Evolutionary conservation across 2,888 invertebrate species (phyloP).

Genomic region (Hofmannophila pseudospretella): DNA sequence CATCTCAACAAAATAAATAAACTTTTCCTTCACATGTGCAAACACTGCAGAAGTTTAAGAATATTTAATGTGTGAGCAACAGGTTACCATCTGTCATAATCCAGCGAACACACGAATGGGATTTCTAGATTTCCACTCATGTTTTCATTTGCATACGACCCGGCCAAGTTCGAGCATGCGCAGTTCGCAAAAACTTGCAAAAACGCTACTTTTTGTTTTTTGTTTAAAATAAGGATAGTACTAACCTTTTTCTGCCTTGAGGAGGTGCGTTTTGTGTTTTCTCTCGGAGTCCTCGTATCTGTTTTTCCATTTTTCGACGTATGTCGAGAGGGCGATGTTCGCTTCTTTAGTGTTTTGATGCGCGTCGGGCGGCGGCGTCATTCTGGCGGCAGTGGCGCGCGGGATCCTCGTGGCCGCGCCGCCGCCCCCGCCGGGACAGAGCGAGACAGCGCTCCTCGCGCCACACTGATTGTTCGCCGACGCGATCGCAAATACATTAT

Average conservation of each 20-base stretch:
- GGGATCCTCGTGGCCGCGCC: slow-evolving; percentile 68
- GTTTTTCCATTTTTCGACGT: slow-evolving; percentile 81
- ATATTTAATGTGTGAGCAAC: slow-evolving; percentile 65
- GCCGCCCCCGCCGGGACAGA: slow-evolving; percentile 51
- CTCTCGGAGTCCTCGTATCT: slow-evolving; percentile 85
- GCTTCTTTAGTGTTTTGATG: slow-evolving; percentile 68
- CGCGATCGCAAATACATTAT: slow-evolving; percentile 77
- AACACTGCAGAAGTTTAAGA: slow-evolving; percentile 50
- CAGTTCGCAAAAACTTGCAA: slow-evolving; percentile 37
- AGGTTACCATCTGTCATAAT: slow-evolving; percentile 67
- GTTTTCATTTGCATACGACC: slow-evolving; percentile 61
- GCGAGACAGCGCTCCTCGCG: slow-evolving; percentile 64
- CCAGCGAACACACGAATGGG: slow-evolving; percentile 67
- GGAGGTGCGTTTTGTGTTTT: slow-evolving; percentile 81
- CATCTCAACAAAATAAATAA: slow-evolving; percentile 15
- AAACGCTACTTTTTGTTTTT: slow-evolving; percentile 27
- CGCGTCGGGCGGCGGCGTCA: slow-evolving; percentile 70
- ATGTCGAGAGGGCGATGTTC: slow-evolving; percentile 68
- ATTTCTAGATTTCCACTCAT: slow-evolving; percentile 58
- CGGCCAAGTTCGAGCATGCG: slow-evolving; percentile 56
- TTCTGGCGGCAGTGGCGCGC: slow-evolving; percentile 70
- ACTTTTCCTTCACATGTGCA: slow-evolving; percentile 24
- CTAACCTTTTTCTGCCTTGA: slow-evolving; percentile 85
- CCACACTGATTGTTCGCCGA: slow-evolving; percentile 72
- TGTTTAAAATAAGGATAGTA: slow-evolving; percentile 24